Percentiles rank a stretch among this genome's conserved stretches.
Conservation (phyloP, 2,113 vertebrate species). For the Pterophyllum scalare region DNA sequence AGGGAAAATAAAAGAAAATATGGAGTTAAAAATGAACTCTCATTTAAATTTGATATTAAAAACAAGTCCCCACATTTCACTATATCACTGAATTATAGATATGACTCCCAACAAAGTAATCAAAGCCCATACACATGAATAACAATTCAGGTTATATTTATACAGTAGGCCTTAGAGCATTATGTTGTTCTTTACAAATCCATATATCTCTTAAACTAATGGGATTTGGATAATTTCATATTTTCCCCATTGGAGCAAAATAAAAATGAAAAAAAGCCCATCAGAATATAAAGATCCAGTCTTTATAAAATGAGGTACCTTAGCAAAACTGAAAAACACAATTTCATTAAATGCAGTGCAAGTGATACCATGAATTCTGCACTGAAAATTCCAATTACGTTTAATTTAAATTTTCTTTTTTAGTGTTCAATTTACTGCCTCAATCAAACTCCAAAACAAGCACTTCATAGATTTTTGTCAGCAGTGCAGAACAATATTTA, state of each 20-base stretch:
- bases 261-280: neutral
- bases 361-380: fast-evolving
- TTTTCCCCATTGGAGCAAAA: neutral
- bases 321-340: neutral
- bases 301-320: neutral
- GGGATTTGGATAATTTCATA: neutral
- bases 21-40: neutral
- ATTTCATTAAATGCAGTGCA: neutral
- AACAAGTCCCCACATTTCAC: neutral
- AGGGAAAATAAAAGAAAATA: neutral
- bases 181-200: neutral
- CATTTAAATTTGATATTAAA: neutral
- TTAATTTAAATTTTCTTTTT: neutral
- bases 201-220: neutral
- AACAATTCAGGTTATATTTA: neutral
- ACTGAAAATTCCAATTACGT: neutral
- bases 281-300: neutral
- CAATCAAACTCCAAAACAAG: neutral
- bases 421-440: neutral
- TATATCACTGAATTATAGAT: neutral
- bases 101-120: neutral
- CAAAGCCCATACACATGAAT: neutral
- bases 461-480: neutral
- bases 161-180: neutral
- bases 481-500: neutral